Evolutionary conservation across 37 sponge, comb jelly and placozoan genomes (phyloP), one percentile per base, ranked within the genome.

Genomic region (Mnemiopsis leidyi): DNA sequence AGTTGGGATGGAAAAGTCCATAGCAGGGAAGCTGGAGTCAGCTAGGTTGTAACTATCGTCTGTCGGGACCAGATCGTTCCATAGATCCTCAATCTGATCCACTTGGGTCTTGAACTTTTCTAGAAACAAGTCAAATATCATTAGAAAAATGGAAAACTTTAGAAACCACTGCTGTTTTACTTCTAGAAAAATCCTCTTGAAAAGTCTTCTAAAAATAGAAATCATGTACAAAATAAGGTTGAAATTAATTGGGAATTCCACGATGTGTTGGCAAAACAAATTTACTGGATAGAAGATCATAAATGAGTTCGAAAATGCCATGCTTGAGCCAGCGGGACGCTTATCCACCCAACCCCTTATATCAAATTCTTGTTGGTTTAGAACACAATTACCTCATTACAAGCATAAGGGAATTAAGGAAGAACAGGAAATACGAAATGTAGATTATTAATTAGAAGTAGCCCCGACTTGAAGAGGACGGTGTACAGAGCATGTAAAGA

Each of bases 21-120:
- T 28, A 25, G 73, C 73, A 21, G 28, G 24, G 73, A 69, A 25
- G 21, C 73, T 69, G 36, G 5, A 20, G 36, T 79, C 82, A 16
- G 37, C 23, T 9, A 79, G 82, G 36, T 35, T 35, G 1, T 33
- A 33, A 31, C 82, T 79, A 1, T 79, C 82, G 82, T 79, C 82
- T 29, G 37, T 23, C 36, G 36, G 82, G 7, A 79, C 9, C 82
- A 79, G 29, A 33, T 79, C 82, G 21, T 79, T 79, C 82, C 82
- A 79, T 7, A 79, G 37, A 33, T 36, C 37, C 23, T 30, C 36
- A 5, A 79, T 79, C 36, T 35, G 20, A 23, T 30, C 82, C 82
- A 79, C 82, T 35, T 79, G 82, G 36, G 3, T 32, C 36, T 79
- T 32, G 35, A 79, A 35, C 37, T 35, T 23, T 13, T 5, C 82